These are phyloP conservation scores for Pecten maximus DNA, from an alignment of 2,888 invertebrate species.

Conservation along the genomic window DNA sequence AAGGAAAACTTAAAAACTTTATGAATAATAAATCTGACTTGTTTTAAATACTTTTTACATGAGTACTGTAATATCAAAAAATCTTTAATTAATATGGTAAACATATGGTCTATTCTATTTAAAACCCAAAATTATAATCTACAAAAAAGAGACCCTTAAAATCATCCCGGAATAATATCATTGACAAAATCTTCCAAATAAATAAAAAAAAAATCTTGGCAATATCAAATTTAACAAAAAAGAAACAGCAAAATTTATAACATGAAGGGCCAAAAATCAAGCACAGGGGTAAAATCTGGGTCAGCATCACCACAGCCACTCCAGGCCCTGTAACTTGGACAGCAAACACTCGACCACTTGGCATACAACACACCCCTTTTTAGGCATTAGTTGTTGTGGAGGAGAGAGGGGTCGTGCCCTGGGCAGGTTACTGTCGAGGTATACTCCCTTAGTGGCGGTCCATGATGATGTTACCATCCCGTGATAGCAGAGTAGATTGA, in stretches of 20 bases:
- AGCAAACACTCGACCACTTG: constrained; percentile 69
- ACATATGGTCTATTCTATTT: not conserved
- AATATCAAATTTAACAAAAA: not conserved
- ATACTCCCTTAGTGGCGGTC: constrained; percentile 53
- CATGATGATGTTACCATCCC: constrained; percentile 55
- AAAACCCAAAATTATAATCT: not conserved
- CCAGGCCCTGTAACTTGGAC: constrained; percentile 60
- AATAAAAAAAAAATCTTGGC: not conserved
- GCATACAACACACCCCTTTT: constrained; percentile 74
- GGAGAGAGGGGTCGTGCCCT: not conserved
- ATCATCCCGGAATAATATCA: not conserved
- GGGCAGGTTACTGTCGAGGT: constrained; percentile 55
- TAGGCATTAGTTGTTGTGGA: constrained; percentile 45
- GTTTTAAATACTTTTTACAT: not conserved
- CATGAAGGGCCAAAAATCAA: not conserved
- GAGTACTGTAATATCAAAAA: not conserved
- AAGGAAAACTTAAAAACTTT: not conserved
- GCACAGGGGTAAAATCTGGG: constrained; percentile 1
- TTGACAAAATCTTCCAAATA: not conserved
- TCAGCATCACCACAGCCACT: constrained; percentile 33
- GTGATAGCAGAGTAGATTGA: constrained; percentile 16
- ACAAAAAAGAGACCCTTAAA: not conserved
- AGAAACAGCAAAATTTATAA: not conserved
- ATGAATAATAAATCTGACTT: not conserved
- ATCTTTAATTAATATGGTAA: not conserved